Evolutionary conservation across 2,888 invertebrate genomes (phyloP), one percentile per base, ranked within the genome.

Genomic region (Branchipolynoe longqiensis): DNA sequence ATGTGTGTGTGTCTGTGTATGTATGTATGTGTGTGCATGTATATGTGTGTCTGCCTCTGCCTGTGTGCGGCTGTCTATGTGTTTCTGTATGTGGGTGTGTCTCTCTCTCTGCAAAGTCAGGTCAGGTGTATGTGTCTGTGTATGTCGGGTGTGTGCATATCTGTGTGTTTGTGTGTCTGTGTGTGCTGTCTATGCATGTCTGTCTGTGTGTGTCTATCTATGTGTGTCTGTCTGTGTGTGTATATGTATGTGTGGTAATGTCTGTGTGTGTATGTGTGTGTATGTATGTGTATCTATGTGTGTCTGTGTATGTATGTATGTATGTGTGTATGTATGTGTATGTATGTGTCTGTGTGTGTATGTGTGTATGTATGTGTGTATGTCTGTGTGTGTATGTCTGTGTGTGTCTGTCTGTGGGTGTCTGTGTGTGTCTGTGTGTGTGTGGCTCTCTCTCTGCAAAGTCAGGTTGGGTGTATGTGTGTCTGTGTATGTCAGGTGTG

Each of bases 151-250:
- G 56, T 22, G 3, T 56, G 3, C n/a, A n/a, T n/a, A n/a, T n/a
- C n/a, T n/a, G n/a, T n/a, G n/a, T n/a, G n/a, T n/a, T n/a, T n/a
- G n/a, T n/a, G n/a, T n/a, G n/a, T n/a, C 91, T 92, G 93, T 93
- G 88, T 88, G 91, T 85, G n/a, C n/a, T n/a, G 33, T n/a, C 54
- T 54, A 73, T 48, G 18, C 48, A 48, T 48, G 8, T 48, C 18
- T 48, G 8, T 48, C 8, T 18, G 18, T 18, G 18, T 12, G 18
- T 48, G 18, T 48, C 8, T 48, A 18, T 48, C 8, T 48, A 48
- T 48, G 18, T 48, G 18, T 18, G 18, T 48, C 8, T 48, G 18
- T 48, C 18, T 48, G 48, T 18, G 48, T 48, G 48, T 18, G 18
- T 48, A 18, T 48, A 48, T 12, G 18, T 48, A 48, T 8, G 18